Percentiles rank a stretch among this genome's conserved stretches.
Evolutionary conservation across 2,797 vertebrate genomes (phyloP).

Genomic region (Argya squamiceps): DNA sequence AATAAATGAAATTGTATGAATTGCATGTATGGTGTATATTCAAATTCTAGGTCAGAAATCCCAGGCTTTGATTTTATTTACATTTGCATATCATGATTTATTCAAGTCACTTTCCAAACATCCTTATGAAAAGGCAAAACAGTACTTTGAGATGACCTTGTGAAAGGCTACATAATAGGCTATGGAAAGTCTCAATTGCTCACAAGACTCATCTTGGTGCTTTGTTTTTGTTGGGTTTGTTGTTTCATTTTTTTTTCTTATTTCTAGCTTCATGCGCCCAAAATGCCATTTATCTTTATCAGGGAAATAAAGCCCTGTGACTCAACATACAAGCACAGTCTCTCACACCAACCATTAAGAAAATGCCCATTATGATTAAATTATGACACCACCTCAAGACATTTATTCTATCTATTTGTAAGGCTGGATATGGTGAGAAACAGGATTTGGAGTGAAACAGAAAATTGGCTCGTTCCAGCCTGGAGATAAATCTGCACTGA

Average conservation of each 20-base stretch:
- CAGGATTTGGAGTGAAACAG: neutral
- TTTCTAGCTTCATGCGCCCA: neutral
- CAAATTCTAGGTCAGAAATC: neutral
- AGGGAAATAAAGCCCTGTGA: neutral
- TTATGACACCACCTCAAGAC: neutral
- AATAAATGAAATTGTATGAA: neutral
- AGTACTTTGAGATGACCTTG: neutral
- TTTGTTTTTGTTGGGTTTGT: neutral
- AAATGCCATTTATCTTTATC: neutral
- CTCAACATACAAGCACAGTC: neutral
- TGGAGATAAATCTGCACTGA: neutral
- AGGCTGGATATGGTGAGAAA: neutral
- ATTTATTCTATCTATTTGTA: neutral
- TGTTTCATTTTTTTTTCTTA: neutral
- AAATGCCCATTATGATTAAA: neutral
- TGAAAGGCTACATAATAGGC: neutral
- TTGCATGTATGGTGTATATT: neutral
- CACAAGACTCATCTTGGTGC: neutral
- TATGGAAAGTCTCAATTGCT: neutral
- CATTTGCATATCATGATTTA: neutral
- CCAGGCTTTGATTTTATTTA: neutral
- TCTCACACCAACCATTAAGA: accelerated
- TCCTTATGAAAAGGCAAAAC: neutral
- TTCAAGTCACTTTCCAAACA: neutral
- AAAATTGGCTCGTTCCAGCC: neutral